These are phyloP conservation scores for Ceratina japonica DNA, from an alignment of 1,140 invertebrate species.

Conservation along the genomic window DNA sequence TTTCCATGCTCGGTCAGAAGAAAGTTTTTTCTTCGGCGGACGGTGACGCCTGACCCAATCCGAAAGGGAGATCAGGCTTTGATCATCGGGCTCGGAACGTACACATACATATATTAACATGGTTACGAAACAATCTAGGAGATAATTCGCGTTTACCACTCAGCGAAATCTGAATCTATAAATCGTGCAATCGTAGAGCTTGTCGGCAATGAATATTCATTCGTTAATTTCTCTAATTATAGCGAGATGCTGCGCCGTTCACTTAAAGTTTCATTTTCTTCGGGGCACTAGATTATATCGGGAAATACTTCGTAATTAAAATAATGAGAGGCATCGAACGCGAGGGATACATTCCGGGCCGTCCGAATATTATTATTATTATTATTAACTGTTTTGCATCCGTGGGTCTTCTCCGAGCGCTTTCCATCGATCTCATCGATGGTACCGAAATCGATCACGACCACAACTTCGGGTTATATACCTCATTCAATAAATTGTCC, in stretches of 20 bases:
- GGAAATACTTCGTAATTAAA: too few species aligned
- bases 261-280: neutral
- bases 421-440: conserved; percentile 16
- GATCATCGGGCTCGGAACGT: neutral
- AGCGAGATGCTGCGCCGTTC: neutral
- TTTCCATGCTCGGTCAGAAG: conserved; percentile 43
- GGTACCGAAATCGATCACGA: conserved; percentile 15
- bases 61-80: conserved; percentile 35
- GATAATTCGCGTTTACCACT: neutral
- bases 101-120: too few species aligned
- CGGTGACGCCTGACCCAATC: conserved; percentile 38
- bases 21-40: conserved; percentile 48
- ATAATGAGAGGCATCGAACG: neutral
- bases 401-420: conserved; percentile 4
- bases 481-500: conserved; percentile 37
- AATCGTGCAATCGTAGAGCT: neutral
- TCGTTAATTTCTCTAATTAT: neutral
- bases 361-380: neutral
- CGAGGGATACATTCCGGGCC: neutral
- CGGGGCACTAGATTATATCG: too few species aligned
- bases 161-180: neutral
- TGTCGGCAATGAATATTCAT: neutral
- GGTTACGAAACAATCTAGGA: conserved; percentile 6
- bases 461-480: conserved; percentile 9
- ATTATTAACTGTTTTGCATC: neutral